Evolutionary conservation across 2,797 vertebrate species (phyloP), one percentile per base, ranked within the genome.

Genomic region (Babyrousa celebensis): DNA sequence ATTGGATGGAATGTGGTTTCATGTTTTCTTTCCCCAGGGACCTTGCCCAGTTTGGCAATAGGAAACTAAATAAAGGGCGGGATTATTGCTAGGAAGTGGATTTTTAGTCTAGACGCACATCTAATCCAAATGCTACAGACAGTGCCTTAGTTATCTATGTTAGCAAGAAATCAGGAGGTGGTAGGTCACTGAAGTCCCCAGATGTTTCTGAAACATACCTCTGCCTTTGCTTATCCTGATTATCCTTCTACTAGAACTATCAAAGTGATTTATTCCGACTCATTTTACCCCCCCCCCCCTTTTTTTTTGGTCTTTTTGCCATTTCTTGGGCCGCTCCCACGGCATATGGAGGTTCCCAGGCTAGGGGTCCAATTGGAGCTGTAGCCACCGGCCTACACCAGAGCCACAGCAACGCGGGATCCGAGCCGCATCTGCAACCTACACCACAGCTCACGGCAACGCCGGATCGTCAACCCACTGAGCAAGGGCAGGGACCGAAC

Each of bases 1-100:
- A 90, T 77, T 85, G 83, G 65, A 58, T 93, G 83, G 96, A 96
- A 96, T 97, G 93, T 70, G 93, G 95, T 94, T 97, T 97, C 80
- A 2, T 89, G 72, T 82, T 94, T 80, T 91, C 80, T 71, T 58
- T 77, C 85, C 78, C 86, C 56, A 85, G 96, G 96, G 90, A 86
- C 80, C 85, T 89, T 89, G 75, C 91, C 93, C 92, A 89, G 17
- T 95, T 97, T 95, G 75, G 91, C 94, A 96, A 65, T 12, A 27
- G 79, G 89, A 95, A 95, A 90, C 74, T 91, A 77, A 84, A 89
- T 89, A 89, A 85, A 92, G 89, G 87, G 80, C 60, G 71, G 86
- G 86, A 96, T 96, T 97, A 89, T 70, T 70, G 95, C 70, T 96
- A 91, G 93, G 89, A 97, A 96, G 89, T 72, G 20, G 83, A 27